Evolutionary conservation across 2,797 vertebrate species (phyloP).

Genomic region (Eleutherodactylus coqui): DNA sequence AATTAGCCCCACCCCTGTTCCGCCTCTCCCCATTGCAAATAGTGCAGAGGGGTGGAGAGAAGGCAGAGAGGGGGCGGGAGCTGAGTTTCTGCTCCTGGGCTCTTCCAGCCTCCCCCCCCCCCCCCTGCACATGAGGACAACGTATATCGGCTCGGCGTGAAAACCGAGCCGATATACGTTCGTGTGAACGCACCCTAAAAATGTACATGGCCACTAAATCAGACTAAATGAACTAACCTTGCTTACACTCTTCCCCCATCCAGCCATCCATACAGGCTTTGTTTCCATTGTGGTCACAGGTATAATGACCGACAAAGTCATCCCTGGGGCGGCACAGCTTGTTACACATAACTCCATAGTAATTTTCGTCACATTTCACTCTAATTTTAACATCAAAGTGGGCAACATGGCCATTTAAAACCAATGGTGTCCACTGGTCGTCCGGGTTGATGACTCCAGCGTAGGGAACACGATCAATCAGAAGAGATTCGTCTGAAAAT

Average conservation of each 20-base stretch:
- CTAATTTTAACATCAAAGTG: constrained; percentile 86
- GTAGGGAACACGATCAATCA: constrained; percentile 87
- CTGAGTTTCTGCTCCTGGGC: no score
- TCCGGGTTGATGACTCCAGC: constrained; percentile 91
- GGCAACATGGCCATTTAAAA: constrained; percentile 77
- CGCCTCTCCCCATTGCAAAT: no score
- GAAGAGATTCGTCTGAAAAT: constrained; percentile 79
- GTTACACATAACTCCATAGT: constrained; percentile 92
- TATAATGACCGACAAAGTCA: constrained; percentile 93
- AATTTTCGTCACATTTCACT: constrained; percentile 89
- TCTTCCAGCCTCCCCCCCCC: no score
- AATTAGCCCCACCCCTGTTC: no score
- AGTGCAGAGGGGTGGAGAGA: no score
- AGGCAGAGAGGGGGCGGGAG: no score
- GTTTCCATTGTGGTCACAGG: constrained; percentile 89
- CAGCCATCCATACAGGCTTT: constrained; percentile 93
- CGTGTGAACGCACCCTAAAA: no score
- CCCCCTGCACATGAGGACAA: no score
- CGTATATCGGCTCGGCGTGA: no score
- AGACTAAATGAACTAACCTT: constrained; percentile 82
- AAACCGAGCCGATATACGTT: no score
- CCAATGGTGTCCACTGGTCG: constrained; percentile 83
- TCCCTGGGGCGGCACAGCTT: constrained; percentile 89
- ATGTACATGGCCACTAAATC: not conserved
- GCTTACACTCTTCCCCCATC: constrained; percentile 86